A percentile compares a stretch with the other conserved stretches of the same genome.
Conservation (phyloP, 2,797 vertebrate genomes). For the Peromyscus eremicus region DNA sequence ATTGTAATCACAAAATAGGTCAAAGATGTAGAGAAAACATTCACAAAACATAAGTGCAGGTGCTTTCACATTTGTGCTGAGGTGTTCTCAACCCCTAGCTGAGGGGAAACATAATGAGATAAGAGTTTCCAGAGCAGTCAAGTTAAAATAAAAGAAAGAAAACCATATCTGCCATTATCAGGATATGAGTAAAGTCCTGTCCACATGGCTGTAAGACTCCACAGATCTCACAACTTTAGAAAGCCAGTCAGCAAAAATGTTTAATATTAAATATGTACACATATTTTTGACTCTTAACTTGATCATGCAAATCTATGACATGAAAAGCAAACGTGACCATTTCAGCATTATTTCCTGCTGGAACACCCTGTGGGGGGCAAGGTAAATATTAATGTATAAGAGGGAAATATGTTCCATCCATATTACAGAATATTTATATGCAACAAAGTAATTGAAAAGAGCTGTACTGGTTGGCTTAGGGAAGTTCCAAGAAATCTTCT, state of each 20-base stretch:
- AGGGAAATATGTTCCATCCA: not conserved
- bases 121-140: not conserved
- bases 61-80: not conserved
- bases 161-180: not conserved
- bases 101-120: not conserved
- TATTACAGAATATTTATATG: not conserved
- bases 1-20: not conserved
- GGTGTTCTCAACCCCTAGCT: not conserved
- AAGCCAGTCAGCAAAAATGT: not conserved
- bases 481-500: not conserved
- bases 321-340: not conserved
- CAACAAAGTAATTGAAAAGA: not conserved
- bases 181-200: not conserved
- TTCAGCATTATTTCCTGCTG: constrained; percentile 2
- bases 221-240: not conserved
- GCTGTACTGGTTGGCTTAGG: not conserved
- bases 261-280: not conserved
- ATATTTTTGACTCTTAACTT: not conserved
- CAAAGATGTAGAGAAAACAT: not conserved
- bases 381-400: not conserved
- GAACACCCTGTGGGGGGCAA: not conserved
- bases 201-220: not conserved
- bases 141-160: not conserved
- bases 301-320: not conserved
- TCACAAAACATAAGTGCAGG: not conserved